Evolutionary conservation across 2,888 invertebrate genomes (phyloP), one percentile per base, ranked within the genome.

Genomic region (Timandra comae): DNA sequence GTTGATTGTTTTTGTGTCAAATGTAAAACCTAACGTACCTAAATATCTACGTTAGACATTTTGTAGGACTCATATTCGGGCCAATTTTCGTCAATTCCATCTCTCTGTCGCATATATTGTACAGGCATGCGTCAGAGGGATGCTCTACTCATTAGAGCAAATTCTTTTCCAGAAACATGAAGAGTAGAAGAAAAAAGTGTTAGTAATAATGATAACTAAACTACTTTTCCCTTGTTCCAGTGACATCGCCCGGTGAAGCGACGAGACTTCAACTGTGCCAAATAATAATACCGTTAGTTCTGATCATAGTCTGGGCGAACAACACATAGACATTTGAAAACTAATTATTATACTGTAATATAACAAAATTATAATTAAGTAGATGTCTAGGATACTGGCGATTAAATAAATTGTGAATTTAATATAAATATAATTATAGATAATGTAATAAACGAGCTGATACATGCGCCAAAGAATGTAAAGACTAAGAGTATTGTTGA

Each of bases 401-500:
- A 49, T 63, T 52, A 49, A 43, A 30, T 22, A 63, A 63, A 16
- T 16, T 65, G 72, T 68, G 77, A 78, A 78, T 75, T 78, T 74
- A 73, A 73, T 65, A 68, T 43, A 51, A 54, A 59, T 49, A 46
- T 52, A 56, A 51, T 51, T 50, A 56, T 54, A 71, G 61, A 52
- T 61, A 63, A 68, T 65, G 60, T 69, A 75, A 24, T 10, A 73
- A 78, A 76, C 58, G 80, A 82, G 81, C 81, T 82, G 69, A 75
- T 63, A 63, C 57, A n/a, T 78, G 72, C 71, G 81, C 84, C 85
- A 84, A 84, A 84, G 74, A 80, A 69, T 82, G 82, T 82, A 79
- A 80, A 84, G 74, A 80, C 67, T 64, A 76, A 81, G 79, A 72
- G 59, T 67, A 84, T 80, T 84, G 84, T 84, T 85, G 84, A 82